Base-by-base conservation (phyloP, 2,888 invertebrate genomes). In the Nephrotoma flavescens region DNA sequence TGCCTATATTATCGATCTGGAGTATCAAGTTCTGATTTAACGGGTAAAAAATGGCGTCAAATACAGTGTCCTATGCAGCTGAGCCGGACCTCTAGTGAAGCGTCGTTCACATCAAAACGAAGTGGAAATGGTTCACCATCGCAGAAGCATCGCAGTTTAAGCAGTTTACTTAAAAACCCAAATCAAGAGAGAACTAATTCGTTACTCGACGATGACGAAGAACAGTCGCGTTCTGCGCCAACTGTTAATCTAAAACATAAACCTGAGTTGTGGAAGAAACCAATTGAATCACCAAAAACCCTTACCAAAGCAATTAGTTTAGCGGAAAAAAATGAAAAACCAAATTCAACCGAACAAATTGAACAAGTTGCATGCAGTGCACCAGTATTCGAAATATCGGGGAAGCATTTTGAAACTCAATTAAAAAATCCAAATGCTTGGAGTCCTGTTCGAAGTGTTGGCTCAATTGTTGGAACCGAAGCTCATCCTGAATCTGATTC, bases 361-460 rank as follows among this genome's bases (percentile, higher is more conserved):
- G 89, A 89, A 0, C 91, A 91, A 86, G 90, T 91, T 0, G 90
- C 90, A 4, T 88, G 88, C 5, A 91, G 91, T 87, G 91, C 91
- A 0, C 91, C 91, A 0, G 89, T 91, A 2, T 89, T 93, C 86
- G 94, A 94, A 90, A 91, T 95, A 19, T 92, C 93, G 15, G 94
- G 94, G 11, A 95, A 95, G 91, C 94, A 94, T 90, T 95, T 94
- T 91, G 95, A 95, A 91, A 94, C 94, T 5, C 95, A 95, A 88
- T 91, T 95, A n/a, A 95, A 95, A 89, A 96, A 96, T 91, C 96
- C 96, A 31, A 94, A 96, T 89, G 96, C 96, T 42, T 96, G 97
- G 96, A 96, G 96, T 89, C 97, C 97, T 19, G 96, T 96, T n/a
- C 94, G 96, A 88, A 96, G 96, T 90, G 96, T 96, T 7, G 97